Conservation (phyloP, 2,797 vertebrate species). For the Cyclura pinguis region DNA sequence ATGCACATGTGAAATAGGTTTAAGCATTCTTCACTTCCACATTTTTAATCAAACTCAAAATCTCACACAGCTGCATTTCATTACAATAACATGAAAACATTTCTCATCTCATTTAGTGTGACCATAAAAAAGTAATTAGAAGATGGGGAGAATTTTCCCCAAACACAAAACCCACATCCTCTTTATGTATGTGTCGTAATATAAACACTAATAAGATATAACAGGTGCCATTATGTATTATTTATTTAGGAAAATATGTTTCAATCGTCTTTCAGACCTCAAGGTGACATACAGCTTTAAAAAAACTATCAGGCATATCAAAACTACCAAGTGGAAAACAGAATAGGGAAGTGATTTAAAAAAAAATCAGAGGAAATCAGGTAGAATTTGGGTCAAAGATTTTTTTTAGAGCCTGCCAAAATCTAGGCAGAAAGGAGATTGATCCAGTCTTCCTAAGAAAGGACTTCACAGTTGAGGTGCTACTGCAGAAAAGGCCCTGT, state of each 20-base stretch:
- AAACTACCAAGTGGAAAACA: not conserved
- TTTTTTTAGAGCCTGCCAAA: too few species aligned
- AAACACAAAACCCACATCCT: not conserved
- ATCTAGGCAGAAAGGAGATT: not conserved
- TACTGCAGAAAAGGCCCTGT: not conserved
- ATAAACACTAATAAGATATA: constrained; percentile 4
- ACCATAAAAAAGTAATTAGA: not conserved
- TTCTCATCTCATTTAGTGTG: not conserved
- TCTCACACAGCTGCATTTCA: not conserved
- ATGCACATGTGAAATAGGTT: not conserved
- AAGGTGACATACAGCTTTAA: not conserved
- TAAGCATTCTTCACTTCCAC: too few species aligned
- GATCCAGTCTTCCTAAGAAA: not conserved
- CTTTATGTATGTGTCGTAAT: not conserved
- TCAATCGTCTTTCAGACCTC: not conserved
- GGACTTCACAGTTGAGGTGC: not conserved
- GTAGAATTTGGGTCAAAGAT: too few species aligned
- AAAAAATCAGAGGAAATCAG: not conserved
- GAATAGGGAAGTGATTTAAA: not conserved
- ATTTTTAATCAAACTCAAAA: not conserved
- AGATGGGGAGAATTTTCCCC: not conserved
- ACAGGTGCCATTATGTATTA: not conserved
- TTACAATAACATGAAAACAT: not conserved
- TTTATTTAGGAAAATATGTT: not conserved
- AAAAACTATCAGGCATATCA: not conserved